Evolutionary conservation across 2,888 invertebrate species (phyloP), one percentile per base, ranked within the genome.

Genomic region (Dimorphilus gyrociliatus): DNA sequence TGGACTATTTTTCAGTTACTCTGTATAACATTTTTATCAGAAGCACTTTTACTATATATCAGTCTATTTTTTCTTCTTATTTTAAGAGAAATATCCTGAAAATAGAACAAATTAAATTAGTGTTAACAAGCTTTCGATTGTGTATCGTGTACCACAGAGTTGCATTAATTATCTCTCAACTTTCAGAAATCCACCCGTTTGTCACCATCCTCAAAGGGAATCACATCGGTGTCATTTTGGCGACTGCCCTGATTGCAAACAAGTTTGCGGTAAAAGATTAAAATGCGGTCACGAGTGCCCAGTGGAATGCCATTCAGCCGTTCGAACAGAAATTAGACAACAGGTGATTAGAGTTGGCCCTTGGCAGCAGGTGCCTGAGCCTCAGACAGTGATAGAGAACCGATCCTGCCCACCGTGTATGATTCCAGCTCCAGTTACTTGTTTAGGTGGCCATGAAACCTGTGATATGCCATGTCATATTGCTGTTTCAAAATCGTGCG

Each of bases 161-260:
- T n/a, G n/a, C n/a, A n/a, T n/a, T n/a, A n/a, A n/a, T n/a, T n/a
- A n/a, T n/a, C n/a, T n/a, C n/a, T n/a, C n/a, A n/a, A 13, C 7
- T 40, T 47, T 32, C 40, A 66, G 76, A 46, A 69, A 74, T 27
- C 75, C 78, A 19, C 74, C 82, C 3, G 76, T 78, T 53, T 90
- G 90, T 62, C 81, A 85, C 45, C 90, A 90, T 56, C 53, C 67
- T 3, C 66, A 69, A 37, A 71, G 77, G 35, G 74, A 76, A 79
- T 56, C 61, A 68, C 25, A 69, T 67, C 35, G 55, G 14, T 69
- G 69, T 42, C 69, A 69, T 59, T 72, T 75, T 15, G 75, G 75
- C 69, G 76, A 47, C 55, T 76, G 28, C 40, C 59, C 85, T 1
- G 73, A 78, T 0, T 90, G 90, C 53, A 69, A 66, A 37, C 76